Percentiles rank a stretch among this genome's conserved stretches.
phyloP scores from a whole-genome alignment of 2,113 vertebrate species.

The Sterna hirundo region DNA sequence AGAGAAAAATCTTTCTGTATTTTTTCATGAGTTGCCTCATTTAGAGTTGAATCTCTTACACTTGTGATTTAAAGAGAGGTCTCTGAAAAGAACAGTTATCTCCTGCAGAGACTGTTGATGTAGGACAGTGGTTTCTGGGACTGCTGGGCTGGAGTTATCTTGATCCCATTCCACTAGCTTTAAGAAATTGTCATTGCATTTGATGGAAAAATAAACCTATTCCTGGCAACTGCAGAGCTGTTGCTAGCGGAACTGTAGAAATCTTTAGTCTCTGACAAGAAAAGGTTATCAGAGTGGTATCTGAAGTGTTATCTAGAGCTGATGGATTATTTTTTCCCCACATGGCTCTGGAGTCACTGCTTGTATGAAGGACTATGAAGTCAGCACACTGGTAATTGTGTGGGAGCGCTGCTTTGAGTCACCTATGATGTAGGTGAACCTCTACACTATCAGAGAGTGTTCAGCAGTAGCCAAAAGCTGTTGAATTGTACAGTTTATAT shows the following conservation, averaged over 20 bases:
- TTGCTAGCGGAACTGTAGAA: neutral
- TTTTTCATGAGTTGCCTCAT: neutral
- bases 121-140: neutral
- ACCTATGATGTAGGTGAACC: neutral
- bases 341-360: neutral
- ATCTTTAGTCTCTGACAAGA: conserved; percentile 4
- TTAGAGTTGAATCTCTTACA: neutral
- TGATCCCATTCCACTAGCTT: neutral
- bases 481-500: neutral
- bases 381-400: neutral
- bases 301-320: neutral
- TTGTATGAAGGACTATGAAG: neutral
- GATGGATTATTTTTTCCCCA: neutral
- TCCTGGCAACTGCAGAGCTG: neutral
- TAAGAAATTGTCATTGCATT: neutral
- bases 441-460: neutral
- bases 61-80: neutral
- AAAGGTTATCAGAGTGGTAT: neutral
- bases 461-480: neutral
- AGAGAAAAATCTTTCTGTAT: neutral
- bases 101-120: neutral
- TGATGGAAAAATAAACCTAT: neutral
- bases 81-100: neutral
- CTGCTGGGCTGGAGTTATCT: neutral
- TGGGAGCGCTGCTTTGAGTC: neutral